Base-by-base conservation (phyloP, 2,888 invertebrate species). In the Drosophila koepferae region DNA sequence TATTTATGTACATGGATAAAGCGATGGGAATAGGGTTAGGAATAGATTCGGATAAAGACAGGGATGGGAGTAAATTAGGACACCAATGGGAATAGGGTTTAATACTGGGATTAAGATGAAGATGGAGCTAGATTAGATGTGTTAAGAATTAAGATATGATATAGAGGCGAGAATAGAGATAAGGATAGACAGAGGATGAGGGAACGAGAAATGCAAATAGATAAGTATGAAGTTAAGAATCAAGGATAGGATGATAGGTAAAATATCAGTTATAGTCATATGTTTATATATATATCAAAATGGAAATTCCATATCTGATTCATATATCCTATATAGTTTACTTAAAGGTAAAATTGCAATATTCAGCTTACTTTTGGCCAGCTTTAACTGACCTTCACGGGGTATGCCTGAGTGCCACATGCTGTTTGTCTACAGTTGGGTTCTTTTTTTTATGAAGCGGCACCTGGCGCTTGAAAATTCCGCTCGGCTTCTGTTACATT, bases 401-500 rank as follows among this genome's bases (percentile, higher is more conserved):
- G 49, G 72, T 59, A 77, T 62, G 31, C 20, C 3, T 1, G 1
- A 31, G 61, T 51, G n/a, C 8, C 9, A 14, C 48, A 36, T 9
- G 9, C 23, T 41, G 12, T 54, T 14, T 9, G n/a, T 28, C 20
- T n/a, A 41, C 34, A 8, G 12, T 41, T 38, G 28, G 34, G 23
- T 43, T 34, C 43, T 56, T 58, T 58, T 51, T 41, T 55, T 62
- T 51, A 68, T 60, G 46, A 16, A 53, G 72, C 68, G 72, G 72
- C 88, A 84, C 88, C 84, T 84, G 88, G 64, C 83, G 83, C 86
- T 82, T 85, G 77, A 74, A 84, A 86, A 77, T 85, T 80, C 74
- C 78, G 70, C 89, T 69, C 78, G 86, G 85, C 86, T 88, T 84
- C 80, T 77, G 80, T 86, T 77, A 85, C 89, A 86, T 89, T 86